Evolutionary conservation across 2,113 vertebrate genomes (phyloP), one percentile per base, ranked within the genome.

Genomic region (Ceyx melanurus): DNA sequence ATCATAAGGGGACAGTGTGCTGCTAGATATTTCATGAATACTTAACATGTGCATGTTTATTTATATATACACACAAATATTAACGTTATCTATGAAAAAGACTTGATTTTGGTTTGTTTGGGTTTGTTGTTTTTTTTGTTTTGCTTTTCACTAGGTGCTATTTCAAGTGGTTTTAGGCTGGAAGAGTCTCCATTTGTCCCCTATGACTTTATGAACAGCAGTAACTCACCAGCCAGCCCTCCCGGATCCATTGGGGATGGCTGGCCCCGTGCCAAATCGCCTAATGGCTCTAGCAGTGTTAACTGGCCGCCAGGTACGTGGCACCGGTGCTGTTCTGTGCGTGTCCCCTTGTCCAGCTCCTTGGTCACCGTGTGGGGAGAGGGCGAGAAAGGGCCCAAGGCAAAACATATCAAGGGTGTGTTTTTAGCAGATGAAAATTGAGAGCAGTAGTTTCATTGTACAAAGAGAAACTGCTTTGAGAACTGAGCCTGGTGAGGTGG

Each of bases 201-300:
- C 71, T 99, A 99, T 40, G 99, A 99, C 97, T 99, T 99, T 94
- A 97, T 99, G 98, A 98, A 98, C 97, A 99, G 98, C 98, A 99
- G 98, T 97, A 97, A 97, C 68, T 98, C 99, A 40, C 98, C 99
- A 97, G 98, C 99, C 98, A 99, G 99, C 97, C 99, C 99, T 96
- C 99, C 99, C 33, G 99, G 99, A 79, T 99, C 99, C 20, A 98
- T 99, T 97, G 99, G 99, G 65, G 99, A 99, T 18, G 98, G 99
- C 98, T 99, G 99, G 99, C 98, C 99, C 97, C 99, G 99, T 99
- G 99, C 99, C 99, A 99, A 99, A 98, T 99, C 99, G 97, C 99
- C 99, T 97, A 99, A 98, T 73, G 98, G 98, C 98, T 99, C 99
- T 97, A 99, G 98, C 97, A 98, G 98, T 97, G 98, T 99, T 98